Percentiles rank a stretch among this genome's conserved stretches.
Conservation (phyloP, 2,888 invertebrate species). For the Tromatobia lineatoria region DNA sequence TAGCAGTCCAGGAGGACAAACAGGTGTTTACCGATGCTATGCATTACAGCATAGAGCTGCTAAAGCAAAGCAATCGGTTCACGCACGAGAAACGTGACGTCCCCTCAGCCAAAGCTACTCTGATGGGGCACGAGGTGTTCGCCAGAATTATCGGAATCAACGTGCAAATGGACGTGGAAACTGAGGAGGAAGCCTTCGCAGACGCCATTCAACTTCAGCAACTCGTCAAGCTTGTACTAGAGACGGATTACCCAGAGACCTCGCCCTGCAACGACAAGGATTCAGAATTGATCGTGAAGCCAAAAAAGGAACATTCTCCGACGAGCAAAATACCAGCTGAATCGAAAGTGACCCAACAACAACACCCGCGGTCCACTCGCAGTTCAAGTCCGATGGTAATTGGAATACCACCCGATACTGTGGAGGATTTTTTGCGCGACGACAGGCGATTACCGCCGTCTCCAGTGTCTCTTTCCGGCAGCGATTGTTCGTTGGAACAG, state of each 20-base stretch:
- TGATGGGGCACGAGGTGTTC: conserved; percentile 66
- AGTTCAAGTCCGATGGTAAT: background rate
- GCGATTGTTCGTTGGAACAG: conserved; percentile 13
- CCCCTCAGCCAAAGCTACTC: conserved; percentile 58
- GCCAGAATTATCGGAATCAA: conserved; percentile 52
- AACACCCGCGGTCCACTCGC: background rate
- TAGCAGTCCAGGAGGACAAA: conserved; percentile 40
- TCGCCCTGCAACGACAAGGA: background rate
- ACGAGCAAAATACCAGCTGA: background rate
- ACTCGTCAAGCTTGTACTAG: no score
- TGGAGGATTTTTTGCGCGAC: background rate
- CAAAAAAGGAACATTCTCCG: background rate
- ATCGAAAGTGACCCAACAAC: background rate
- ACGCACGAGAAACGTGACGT: conserved; percentile 55
- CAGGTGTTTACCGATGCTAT: conserved; percentile 67
- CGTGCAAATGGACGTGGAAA: conserved; percentile 52
- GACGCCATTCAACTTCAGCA: no score
- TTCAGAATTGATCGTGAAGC: background rate
- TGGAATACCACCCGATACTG: background rate
- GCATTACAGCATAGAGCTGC: conserved; percentile 63
- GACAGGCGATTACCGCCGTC: conserved; percentile 53
- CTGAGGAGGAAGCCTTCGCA: background rate
- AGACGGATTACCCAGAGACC: background rate
- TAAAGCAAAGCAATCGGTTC: conserved; percentile 60
- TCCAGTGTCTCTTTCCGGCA: conserved; percentile 43